Conservation (phyloP, 1,140 invertebrate genomes). For the Bombus breviceps region DNA sequence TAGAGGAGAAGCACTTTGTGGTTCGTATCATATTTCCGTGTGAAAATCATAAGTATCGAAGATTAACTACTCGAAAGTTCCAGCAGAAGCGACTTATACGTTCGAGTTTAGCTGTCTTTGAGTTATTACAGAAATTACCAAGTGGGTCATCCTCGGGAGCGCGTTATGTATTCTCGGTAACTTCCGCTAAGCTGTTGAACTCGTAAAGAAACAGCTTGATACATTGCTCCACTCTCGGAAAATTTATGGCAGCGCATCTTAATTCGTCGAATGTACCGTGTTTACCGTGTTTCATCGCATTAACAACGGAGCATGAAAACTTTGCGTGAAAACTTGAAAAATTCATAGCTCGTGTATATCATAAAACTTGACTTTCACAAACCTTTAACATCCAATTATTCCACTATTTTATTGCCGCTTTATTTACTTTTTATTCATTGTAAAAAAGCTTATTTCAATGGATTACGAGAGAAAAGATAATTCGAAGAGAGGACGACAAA, state of each 20-base stretch:
- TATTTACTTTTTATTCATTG: no score
- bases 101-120: slow-evolving; percentile 17
- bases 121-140: slow-evolving; percentile 38
- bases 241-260: neutral
- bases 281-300: neutral
- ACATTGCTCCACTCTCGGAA: neutral
- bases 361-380: no score
- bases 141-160: slow-evolving; percentile 18
- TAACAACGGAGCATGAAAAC: neutral
- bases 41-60: neutral
- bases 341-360: no score
- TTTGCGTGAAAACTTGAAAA: neutral
- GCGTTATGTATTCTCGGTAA: slow-evolving; percentile 9
- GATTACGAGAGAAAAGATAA: no score
- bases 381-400: no score
- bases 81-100: neutral
- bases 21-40: neutral
- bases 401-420: no score
- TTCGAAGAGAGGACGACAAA: no score
- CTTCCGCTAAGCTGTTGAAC: slow-evolving; percentile 27
- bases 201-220: slow-evolving; percentile 25
- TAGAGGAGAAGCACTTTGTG: neutral
- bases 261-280: neutral
- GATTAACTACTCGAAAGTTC: neutral
- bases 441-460: no score